These are phyloP conservation scores for Sesamia inferens DNA, from an alignment of 2,888 invertebrate genomes.

Conservation along the genomic window DNA sequence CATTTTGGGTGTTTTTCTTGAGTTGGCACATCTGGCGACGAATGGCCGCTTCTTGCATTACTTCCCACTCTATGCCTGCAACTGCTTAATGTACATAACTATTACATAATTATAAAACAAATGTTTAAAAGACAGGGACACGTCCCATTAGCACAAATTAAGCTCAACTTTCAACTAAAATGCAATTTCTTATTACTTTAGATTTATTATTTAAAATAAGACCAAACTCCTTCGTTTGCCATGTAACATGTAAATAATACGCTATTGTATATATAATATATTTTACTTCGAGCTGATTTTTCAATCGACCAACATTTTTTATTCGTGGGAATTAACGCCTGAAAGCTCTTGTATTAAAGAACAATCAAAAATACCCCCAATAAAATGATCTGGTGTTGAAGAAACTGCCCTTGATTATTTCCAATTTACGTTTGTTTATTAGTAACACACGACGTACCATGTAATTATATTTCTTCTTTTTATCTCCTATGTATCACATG, in stretches of 20 bases:
- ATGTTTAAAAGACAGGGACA: constrained; percentile 72
- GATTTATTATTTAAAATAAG: constrained; percentile 67
- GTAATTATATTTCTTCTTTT: constrained; percentile 61
- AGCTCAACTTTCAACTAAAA: constrained; percentile 73
- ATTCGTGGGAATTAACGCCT: no score
- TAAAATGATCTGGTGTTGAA: no score
- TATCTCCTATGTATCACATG: constrained; percentile 67
- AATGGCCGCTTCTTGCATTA: constrained; percentile 49
- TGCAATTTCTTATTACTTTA: constrained; percentile 69
- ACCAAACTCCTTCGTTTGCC: constrained; percentile 86
- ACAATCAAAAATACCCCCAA: no score
- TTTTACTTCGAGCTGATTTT: constrained; percentile 33
- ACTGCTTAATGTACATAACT: constrained; percentile 59
- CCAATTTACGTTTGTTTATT: constrained; percentile 62
- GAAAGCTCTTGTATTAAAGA: no score
- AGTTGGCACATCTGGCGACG: constrained; percentile 10
- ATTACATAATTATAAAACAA: constrained; percentile 62
- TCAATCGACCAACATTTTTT: no score
- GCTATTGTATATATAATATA: constrained; percentile 74
- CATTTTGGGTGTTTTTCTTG: constrained; percentile 6
- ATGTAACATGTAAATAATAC: constrained; percentile 83
- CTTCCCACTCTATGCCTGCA: constrained; percentile 55
- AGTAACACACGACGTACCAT: constrained; percentile 56
- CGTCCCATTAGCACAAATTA: constrained; percentile 72
- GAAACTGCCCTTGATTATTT: constrained; percentile 55